phyloP scores from a whole-genome alignment of 2,797 vertebrate genomes.

The Pelobates cultripes region DNA sequence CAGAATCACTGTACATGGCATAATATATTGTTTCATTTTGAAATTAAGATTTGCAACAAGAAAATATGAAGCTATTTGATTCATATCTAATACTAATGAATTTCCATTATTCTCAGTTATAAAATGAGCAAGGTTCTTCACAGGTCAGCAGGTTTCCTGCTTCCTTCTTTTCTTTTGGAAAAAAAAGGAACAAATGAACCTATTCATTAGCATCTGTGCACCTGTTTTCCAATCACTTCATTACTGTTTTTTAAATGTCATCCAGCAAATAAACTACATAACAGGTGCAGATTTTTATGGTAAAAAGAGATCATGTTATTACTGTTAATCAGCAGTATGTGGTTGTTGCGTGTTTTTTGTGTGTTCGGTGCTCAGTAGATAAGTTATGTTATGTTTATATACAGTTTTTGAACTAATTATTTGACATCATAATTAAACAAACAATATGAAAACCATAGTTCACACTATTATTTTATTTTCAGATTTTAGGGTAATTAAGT shows the following conservation, averaged over 20 bases:
- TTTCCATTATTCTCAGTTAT: not conserved
- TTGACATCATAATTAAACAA: too few relatives aligned
- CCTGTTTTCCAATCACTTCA: conserved; percentile 38
- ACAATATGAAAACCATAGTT: too few relatives aligned
- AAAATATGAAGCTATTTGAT: not conserved
- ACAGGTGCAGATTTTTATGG: conserved; percentile 27
- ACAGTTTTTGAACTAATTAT: too few relatives aligned
- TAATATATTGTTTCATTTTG: not conserved
- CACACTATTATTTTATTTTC: too few relatives aligned
- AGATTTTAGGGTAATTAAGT: too few relatives aligned
- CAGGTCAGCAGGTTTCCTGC: conserved; percentile 16
- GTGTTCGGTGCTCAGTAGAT: too few relatives aligned
- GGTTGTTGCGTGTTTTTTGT: too few relatives aligned
- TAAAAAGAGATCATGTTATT: not conserved
- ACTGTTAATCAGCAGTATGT: too few relatives aligned
- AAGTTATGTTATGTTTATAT: too few relatives aligned
- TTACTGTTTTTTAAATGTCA: conserved; percentile 30
- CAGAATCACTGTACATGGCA: too few relatives aligned
- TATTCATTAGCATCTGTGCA: conserved; percentile 35
- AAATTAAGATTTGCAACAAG: not conserved
- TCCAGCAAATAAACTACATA: conserved; percentile 35
- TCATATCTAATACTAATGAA: conserved; percentile 5
- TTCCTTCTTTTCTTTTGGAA: not conserved
- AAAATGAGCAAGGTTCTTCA: conserved; percentile 16
- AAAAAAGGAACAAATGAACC: conserved; percentile 19